A percentile compares a stretch with the other conserved stretches of the same genome.
phyloP scores from a whole-genome alignment of 2,113 vertebrate genomes.

The Australoheros scitulus region DNA sequence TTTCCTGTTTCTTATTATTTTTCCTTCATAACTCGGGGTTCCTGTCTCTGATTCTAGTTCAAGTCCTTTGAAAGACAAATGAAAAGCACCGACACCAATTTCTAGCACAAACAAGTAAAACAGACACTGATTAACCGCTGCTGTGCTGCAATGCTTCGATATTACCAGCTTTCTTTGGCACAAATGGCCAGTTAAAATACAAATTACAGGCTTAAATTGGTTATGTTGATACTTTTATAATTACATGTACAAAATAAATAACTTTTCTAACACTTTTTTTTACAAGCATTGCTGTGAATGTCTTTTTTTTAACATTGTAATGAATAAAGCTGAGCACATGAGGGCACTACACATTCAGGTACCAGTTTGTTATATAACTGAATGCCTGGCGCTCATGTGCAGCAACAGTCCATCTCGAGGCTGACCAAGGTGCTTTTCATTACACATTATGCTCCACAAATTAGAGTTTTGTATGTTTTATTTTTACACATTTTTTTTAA shows the following conservation, averaged over 20 bases:
- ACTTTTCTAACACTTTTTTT: conserved; percentile 34
- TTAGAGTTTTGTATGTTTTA: background rate
- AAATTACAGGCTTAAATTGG: background rate
- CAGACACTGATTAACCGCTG: background rate
- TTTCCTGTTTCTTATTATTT: background rate
- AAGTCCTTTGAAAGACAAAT: conserved; percentile 35
- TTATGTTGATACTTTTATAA: background rate
- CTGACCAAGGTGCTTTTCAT: background rate
- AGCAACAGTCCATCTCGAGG: background rate
- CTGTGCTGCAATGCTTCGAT: background rate
- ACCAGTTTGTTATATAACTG: conserved; percentile 34
- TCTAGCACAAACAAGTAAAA: conserved; percentile 34
- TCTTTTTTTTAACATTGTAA: conserved; percentile 40
- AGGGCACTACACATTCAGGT: conserved; percentile 69
- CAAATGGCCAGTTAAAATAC: background rate
- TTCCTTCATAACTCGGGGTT: conserved; percentile 31
- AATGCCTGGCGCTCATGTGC: conserved; percentile 12
- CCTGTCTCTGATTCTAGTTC: conserved; percentile 37
- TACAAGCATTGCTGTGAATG: conserved; percentile 3
- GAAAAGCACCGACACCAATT: background rate
- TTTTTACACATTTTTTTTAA: background rate
- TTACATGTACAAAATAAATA: background rate
- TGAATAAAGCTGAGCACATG: conserved; percentile 58
- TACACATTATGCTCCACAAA: background rate
- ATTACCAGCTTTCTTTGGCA: background rate